Percentiles rank a stretch among this genome's conserved stretches.
These are phyloP conservation scores for Odontothrips loti DNA, from an alignment of 2,888 invertebrate genomes.

Conservation along the genomic window DNA sequence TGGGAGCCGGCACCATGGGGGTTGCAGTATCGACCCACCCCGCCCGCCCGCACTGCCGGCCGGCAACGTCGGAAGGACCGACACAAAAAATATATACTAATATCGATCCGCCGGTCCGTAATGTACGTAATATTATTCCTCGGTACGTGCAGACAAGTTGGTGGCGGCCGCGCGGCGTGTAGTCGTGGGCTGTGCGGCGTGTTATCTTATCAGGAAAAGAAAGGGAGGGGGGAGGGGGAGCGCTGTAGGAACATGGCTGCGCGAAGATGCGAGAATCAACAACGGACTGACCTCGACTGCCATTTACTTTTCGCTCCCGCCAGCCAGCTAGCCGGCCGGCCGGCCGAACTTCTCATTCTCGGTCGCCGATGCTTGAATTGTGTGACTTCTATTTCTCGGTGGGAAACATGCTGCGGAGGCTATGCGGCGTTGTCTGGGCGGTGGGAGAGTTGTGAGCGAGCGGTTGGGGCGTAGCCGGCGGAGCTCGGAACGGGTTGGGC, in stretches of 20 bases:
- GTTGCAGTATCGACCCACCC: no score
- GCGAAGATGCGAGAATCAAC: no score
- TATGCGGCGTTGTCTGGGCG: not conserved
- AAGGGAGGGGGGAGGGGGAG: not conserved
- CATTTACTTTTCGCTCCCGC: not conserved
- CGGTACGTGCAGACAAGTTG: not conserved
- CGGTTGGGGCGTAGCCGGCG: no score
- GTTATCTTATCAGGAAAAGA: not conserved
- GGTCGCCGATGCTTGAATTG: no score
- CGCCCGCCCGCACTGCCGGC: no score
- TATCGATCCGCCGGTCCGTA: not conserved
- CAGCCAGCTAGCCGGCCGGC: not conserved
- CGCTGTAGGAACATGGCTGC: no score
- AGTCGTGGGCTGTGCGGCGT: no score
- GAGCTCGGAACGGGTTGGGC: not conserved
- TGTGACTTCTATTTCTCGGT: no score
- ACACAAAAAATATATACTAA: no score
- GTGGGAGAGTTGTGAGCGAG: not conserved
- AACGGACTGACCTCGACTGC: no score
- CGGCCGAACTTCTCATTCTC: not conserved
- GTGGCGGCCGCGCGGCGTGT: not conserved
- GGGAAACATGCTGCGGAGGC: not conserved
- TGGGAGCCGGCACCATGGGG: no score
- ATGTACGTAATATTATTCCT: not conserved
- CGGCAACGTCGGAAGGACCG: no score